Percentiles rank a stretch among this genome's conserved stretches.
phyloP scores from a whole-genome alignment of 2,888 invertebrate species.

The Drosophila kanekoi region DNA sequence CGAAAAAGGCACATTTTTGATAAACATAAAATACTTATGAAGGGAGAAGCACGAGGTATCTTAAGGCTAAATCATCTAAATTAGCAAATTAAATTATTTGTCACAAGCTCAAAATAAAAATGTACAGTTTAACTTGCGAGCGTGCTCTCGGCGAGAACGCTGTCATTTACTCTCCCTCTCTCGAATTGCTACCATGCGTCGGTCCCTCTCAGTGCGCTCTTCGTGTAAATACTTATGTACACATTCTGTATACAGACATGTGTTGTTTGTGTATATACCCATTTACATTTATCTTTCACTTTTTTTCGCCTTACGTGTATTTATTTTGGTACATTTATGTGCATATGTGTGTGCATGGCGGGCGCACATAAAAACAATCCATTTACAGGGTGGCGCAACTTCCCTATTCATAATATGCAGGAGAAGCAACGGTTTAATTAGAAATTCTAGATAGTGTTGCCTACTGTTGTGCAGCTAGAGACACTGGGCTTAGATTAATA shows the following conservation, averaged over 20 bases:
- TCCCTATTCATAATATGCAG: conserved; percentile 11
- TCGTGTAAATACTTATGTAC: conserved; percentile 59
- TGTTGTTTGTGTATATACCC: conserved; percentile 50
- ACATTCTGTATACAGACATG: conserved; percentile 54
- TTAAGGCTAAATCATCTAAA: conserved; percentile 56
- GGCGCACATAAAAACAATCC: conserved; percentile 68
- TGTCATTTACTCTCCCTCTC: conserved; percentile 18
- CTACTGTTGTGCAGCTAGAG: conserved; percentile 2
- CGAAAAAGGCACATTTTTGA: conserved; percentile 38
- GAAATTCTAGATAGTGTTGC: conserved; percentile 30
- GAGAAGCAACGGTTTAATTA: not conserved
- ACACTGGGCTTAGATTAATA: no score
- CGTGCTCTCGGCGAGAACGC: conserved; percentile 23
- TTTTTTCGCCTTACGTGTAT: conserved; percentile 68
- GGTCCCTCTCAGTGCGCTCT: conserved; percentile 15
- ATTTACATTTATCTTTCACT: conserved; percentile 78
- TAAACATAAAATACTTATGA: conserved; percentile 35
- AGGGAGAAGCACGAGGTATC: conserved; percentile 37
- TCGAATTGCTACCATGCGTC: conserved; percentile 22
- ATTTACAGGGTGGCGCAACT: conserved; percentile 64
- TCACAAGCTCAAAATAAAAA: conserved; percentile 70
- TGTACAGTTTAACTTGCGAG: conserved; percentile 70
- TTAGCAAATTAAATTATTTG: conserved; percentile 72
- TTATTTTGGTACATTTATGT: conserved; percentile 71
- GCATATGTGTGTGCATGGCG: conserved; percentile 5